A percentile compares a stretch with the other conserved stretches of the same genome.
Conservation (phyloP, 2,888 invertebrate genomes). For the Syrista parreyssii region DNA sequence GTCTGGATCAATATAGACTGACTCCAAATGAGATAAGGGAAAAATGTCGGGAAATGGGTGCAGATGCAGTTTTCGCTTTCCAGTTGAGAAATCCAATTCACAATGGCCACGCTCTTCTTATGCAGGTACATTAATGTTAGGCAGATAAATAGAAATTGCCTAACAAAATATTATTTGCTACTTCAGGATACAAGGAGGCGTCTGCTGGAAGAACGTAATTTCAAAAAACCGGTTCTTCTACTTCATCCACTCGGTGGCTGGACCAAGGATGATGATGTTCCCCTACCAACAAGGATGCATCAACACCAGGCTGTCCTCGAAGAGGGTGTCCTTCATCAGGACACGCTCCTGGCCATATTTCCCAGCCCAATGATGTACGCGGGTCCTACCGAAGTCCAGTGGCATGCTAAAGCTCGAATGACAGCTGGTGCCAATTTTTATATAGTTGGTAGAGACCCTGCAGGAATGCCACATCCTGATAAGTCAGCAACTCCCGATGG, state of each 20-base stretch:
- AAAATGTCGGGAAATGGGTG: constrained; percentile 82
- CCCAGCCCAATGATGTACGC: constrained; percentile 99
- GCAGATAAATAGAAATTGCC: neutral
- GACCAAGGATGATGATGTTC: constrained; percentile 99
- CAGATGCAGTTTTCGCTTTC: constrained; percentile 97
- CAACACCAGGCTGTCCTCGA: constrained; percentile 92
- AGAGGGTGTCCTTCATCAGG: constrained; percentile 85
- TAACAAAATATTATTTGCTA: neutral
- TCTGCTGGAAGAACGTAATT: constrained; percentile 80
- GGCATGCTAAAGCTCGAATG: constrained; percentile 93
- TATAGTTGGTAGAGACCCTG: constrained; percentile 97
- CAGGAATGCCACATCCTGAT: constrained; percentile 93
- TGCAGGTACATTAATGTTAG: constrained; percentile 72
- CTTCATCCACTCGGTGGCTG: constrained; percentile 96
- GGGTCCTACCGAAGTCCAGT: constrained; percentile 96
- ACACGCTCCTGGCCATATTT: constrained; percentile 94
- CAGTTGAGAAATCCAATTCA: constrained; percentile 96
- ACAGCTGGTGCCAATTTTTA: constrained; percentile 97
- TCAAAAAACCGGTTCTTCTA: constrained; percentile 90
- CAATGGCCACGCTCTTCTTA: constrained; percentile 96
- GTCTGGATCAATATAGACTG: constrained; percentile 89
- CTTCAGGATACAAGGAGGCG: constrained; percentile 80
- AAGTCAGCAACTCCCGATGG: constrained; percentile 71
- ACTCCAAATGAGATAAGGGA: constrained; percentile 90
- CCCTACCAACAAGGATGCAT: constrained; percentile 84